phyloP scores from a whole-genome alignment of 1,140 invertebrate genomes.

The Neotoxoptera formosana region DNA sequence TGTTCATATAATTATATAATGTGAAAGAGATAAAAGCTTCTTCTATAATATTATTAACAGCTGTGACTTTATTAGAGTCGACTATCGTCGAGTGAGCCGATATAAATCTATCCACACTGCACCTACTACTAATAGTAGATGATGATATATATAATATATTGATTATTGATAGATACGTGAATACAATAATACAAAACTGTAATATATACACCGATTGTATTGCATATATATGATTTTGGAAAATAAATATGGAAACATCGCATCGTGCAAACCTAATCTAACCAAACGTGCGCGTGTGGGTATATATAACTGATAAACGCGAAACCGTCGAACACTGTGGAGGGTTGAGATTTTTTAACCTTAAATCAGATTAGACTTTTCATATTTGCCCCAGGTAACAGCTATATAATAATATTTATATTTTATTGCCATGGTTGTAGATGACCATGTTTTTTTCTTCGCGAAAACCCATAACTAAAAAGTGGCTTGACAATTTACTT shows the following conservation, averaged over 20 bases:
- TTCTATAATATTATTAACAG: background rate
- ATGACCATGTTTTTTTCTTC: background rate
- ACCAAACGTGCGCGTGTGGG: background rate
- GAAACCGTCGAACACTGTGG: background rate
- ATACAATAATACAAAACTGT: too few relatives aligned
- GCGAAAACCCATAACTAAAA: conserved; percentile 1
- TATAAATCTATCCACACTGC: background rate
- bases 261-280: background rate
- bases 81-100: background rate
- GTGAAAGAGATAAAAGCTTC: background rate
- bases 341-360: background rate
- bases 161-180: too few relatives aligned
- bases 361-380: background rate
- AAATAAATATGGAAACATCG: background rate
- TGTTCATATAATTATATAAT: background rate
- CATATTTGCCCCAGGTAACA: background rate
- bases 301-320: background rate
- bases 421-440: background rate
- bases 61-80: background rate
- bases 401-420: background rate
- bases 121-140: background rate
- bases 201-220: background rate
- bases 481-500: background rate
- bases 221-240: background rate
- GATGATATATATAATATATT: background rate